A percentile compares a stretch with the other conserved stretches of the same genome.
These are phyloP conservation scores for Lucinisca nassula DNA, from an alignment of 2,888 invertebrate species.

Conservation along the genomic window DNA sequence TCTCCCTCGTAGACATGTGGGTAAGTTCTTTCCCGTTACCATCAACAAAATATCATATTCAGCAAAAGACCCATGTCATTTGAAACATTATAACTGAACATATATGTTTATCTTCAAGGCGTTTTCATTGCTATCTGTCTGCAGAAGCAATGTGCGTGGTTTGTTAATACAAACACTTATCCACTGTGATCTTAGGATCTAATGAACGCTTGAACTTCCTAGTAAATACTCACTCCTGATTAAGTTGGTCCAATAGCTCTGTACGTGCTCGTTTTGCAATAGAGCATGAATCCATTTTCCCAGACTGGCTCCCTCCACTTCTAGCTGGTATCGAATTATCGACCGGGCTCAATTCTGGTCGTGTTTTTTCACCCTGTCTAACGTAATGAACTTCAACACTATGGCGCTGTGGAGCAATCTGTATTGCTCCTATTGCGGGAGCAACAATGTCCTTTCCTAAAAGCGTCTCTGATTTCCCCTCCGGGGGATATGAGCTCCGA, in stretches of 20 bases:
- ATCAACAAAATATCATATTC: no score
- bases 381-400: not conserved
- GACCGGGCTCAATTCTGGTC: not conserved
- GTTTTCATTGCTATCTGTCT: no score
- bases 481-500: not conserved
- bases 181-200: no score
- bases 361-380: not conserved
- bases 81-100: no score
- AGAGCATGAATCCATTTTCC: not conserved
- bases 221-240: constrained; percentile 47
- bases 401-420: not conserved
- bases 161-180: no score
- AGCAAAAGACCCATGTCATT: no score
- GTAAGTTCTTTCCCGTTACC: no score
- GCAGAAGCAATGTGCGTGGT: no score
- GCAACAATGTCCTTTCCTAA: not conserved
- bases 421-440: not conserved
- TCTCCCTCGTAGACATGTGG: no score
- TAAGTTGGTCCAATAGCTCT: constrained; percentile 50
- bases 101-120: no score
- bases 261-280: constrained; percentile 40
- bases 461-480: not conserved
- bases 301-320: not conserved
- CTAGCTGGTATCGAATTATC: not conserved
- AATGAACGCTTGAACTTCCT: no score